Percentiles rank a stretch among this genome's conserved stretches.
phyloP scores from a whole-genome alignment of 2,888 invertebrate species.

The Monochamus alternatus region DNA sequence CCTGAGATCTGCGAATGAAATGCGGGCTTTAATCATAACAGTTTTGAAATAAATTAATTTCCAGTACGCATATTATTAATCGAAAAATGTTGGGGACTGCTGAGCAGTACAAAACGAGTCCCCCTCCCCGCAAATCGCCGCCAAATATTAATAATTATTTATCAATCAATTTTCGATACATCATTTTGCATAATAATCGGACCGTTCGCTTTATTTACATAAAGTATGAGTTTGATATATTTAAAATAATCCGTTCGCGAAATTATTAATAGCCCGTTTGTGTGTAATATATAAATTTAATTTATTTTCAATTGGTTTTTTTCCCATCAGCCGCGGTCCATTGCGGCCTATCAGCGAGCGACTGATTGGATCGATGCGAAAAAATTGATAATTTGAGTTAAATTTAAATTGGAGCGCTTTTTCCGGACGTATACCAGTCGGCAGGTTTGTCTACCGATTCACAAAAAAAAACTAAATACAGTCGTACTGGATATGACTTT shows the following conservation, averaged over 20 bases:
- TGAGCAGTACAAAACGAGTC: too few relatives aligned
- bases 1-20: too few relatives aligned
- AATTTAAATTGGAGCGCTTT: not conserved
- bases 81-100: too few relatives aligned
- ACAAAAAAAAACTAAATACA: too few relatives aligned
- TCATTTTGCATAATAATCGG: constrained; percentile 2
- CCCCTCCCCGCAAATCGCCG: not conserved
- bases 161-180: constrained; percentile 13
- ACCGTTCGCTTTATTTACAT: not conserved
- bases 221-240: constrained; percentile 2
- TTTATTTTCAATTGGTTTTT: constrained; percentile 7
- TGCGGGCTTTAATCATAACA: too few relatives aligned
- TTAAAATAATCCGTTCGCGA: not conserved
- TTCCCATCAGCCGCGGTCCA: not conserved
- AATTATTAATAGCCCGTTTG: constrained; percentile 10
- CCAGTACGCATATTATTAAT: too few relatives aligned
- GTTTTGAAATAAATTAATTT: too few relatives aligned
- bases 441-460: not conserved
- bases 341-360: not conserved
- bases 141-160: constrained; percentile 7
- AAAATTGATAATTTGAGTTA: not conserved
- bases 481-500: too few relatives aligned
- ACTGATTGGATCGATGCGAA: not conserved
- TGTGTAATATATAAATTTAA: constrained; percentile 1
- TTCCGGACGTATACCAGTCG: not conserved